Base-by-base conservation (phyloP, 2,888 invertebrate genomes). In the Metopia argyrocephala region DNA sequence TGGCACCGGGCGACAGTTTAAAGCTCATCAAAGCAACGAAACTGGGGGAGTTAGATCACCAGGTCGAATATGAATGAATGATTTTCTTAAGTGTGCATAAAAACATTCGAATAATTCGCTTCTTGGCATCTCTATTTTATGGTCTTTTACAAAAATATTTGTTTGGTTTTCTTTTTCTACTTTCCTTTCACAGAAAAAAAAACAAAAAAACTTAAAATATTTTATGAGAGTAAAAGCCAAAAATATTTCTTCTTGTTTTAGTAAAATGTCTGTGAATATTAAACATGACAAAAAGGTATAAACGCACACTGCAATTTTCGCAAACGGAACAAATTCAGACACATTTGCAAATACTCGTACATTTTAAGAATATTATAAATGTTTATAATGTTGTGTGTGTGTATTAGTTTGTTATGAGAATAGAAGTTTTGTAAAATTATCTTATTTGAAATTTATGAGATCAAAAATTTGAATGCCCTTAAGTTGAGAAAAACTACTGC, bases 381-480 rank as follows among this genome's bases (percentile, higher is more conserved):
- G 38, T 38, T 38, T 15, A 38, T 38, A 38, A 12, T 9, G 31
- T 9, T 31, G 31, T 38, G 3, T 38, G 12, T 38, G 12, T 38
- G 15, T 38, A 1, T 38, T 7, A 12, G 15, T 15, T 38, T 15
- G 38, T 38, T 15, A 38, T 38, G 15, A 31, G 52, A 21, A 59
- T 38, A 62, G 64, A 69, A 69, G 68, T 69, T 74, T 78, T 65
- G 70, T 64, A 45, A 70, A 70, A 76, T 79, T 65, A 69, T 75
- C 71, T 69, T 61, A 54, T 78, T 70, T 78, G 76, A 80, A 83
- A 78, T 82, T 78, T 82, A 80, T 73, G 78, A 76, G 78, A 73
- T 70, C 61, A 70, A 78, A 78, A 70, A 80, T 80, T 80, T 76
- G 61, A 76, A 78, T 80, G 76, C 64, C 74, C 78, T 69, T 71